A percentile compares a stretch with the other conserved stretches of the same genome.
Evolutionary conservation across 92 coral and sea anemone species (phyloP).

Genomic region (Phymanthus crucifer): DNA sequence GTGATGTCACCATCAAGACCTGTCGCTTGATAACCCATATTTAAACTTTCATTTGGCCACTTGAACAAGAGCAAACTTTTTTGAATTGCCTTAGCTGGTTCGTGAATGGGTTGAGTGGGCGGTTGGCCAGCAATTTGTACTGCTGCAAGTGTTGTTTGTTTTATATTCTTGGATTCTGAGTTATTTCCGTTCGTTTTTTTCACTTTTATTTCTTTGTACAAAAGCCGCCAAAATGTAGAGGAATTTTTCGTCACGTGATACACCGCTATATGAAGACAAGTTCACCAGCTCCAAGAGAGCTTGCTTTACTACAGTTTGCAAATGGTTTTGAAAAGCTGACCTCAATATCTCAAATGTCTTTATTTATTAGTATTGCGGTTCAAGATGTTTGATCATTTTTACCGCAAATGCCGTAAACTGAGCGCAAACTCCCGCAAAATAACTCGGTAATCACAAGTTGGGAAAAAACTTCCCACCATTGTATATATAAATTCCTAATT

Average conservation of each 20-base stretch:
- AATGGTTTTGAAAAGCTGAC: background rate
- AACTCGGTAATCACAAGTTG: background rate
- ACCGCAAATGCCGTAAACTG: background rate
- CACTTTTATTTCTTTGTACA: background rate
- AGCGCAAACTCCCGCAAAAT: background rate
- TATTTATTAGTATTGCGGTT: background rate
- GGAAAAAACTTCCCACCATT: background rate
- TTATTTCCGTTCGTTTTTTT: conserved; percentile 19
- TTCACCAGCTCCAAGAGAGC: background rate
- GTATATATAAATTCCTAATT: background rate
- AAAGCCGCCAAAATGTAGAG: background rate
- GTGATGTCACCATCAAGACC: conserved; percentile 13
- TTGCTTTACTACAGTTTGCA: background rate
- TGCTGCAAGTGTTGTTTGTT: background rate
- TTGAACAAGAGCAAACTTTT: conserved; percentile 4
- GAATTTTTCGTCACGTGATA: background rate
- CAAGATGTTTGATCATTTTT: background rate
- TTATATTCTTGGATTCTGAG: conserved; percentile 22
- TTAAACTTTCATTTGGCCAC: background rate
- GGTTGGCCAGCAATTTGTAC: background rate
- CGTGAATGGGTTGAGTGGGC: background rate
- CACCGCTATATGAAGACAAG: background rate
- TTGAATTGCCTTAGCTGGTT: background rate
- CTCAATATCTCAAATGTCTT: background rate
- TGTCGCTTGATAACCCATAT: background rate